These are phyloP conservation scores for Dermolepida albohirtum DNA, from an alignment of 2,888 invertebrate species.

Conservation along the genomic window DNA sequence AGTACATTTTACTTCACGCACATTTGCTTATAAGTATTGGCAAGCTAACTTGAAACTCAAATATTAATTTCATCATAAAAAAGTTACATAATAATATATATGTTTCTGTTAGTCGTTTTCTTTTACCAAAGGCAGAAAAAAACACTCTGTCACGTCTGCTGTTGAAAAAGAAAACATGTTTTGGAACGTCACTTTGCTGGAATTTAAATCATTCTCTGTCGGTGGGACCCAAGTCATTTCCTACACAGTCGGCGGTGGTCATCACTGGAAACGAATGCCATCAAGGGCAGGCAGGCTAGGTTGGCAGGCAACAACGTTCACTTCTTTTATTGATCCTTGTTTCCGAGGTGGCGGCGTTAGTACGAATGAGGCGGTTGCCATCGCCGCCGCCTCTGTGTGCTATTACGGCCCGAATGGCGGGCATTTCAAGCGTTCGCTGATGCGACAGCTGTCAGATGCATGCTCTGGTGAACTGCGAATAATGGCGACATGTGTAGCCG, in stretches of 20 bases:
- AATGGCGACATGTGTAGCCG: constrained; percentile 65
- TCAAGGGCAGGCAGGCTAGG: constrained; percentile 10
- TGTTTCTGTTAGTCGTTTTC: too few species aligned
- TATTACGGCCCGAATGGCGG: constrained; percentile 46
- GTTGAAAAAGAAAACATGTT: too few species aligned
- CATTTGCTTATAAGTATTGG: too few species aligned
- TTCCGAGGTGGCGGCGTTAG: constrained; percentile 2
- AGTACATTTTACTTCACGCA: too few species aligned
- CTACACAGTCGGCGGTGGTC: constrained; percentile 51
- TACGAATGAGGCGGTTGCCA: constrained; percentile 44
- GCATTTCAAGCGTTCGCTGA: constrained; percentile 62
- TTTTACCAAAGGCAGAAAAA: too few species aligned
- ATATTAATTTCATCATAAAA: too few species aligned
- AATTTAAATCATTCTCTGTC: constrained; percentile 47
- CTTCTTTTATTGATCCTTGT: constrained; percentile 16
- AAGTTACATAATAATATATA: too few species aligned
- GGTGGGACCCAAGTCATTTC: constrained; percentile 48
- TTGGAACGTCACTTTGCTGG: constrained; percentile 1
- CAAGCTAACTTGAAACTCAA: too few species aligned
- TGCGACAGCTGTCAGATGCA: constrained; percentile 66
- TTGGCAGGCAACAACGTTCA: constrained; percentile 6
- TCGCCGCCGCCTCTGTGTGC: constrained; percentile 53
- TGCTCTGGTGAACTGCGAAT: constrained; percentile 63
- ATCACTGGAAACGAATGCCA: constrained; percentile 49
- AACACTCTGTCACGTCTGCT: too few species aligned